A percentile compares a stretch with the other conserved stretches of the same genome.
Evolutionary conservation across 2,888 invertebrate species (phyloP).

Genomic region (Oscheius sp.): DNA sequence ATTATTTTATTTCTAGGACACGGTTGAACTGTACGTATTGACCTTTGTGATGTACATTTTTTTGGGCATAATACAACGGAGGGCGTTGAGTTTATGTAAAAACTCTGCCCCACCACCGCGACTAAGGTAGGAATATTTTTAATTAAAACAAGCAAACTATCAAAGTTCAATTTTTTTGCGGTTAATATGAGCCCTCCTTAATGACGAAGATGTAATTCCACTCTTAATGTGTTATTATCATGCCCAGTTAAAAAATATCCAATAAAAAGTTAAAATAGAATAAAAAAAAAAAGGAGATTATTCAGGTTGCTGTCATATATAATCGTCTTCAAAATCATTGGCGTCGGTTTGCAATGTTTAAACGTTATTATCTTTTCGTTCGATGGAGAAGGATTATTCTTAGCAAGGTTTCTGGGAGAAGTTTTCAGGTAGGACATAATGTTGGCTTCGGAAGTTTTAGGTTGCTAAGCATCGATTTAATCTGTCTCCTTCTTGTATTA

Average conservation of each 20-base stretch:
- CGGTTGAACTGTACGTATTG: conserved; percentile 85
- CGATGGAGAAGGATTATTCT: conserved; percentile 86
- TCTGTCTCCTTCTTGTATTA: conserved; percentile 88
- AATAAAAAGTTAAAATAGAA: too few relatives aligned
- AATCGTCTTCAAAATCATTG: conserved; percentile 70
- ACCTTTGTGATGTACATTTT: conserved; percentile 48
- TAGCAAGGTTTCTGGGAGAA: conserved; percentile 86
- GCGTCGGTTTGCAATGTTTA: conserved; percentile 85
- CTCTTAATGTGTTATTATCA: too few relatives aligned
- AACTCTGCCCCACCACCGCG: conserved; percentile 31
- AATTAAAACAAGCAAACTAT: too few relatives aligned
- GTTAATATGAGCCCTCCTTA: too few relatives aligned
- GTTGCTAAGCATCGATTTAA: conserved; percentile 77
- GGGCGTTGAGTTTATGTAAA: conserved; percentile 15
- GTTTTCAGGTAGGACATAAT: conserved; percentile 76
- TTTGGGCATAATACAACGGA: conserved; percentile 26
- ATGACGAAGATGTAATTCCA: too few relatives aligned
- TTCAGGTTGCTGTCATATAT: conserved; percentile 44
- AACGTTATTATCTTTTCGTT: conserved; percentile 89
- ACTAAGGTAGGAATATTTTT: conserved; percentile 31
- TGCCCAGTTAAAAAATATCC: too few relatives aligned
- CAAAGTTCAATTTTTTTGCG: too few relatives aligned
- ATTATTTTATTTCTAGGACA: conserved; percentile 74
- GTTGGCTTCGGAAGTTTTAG: conserved; percentile 74
- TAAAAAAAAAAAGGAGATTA: too few relatives aligned